phyloP scores from a whole-genome alignment of 2,888 invertebrate genomes.

The Nephrotoma flavescens region DNA sequence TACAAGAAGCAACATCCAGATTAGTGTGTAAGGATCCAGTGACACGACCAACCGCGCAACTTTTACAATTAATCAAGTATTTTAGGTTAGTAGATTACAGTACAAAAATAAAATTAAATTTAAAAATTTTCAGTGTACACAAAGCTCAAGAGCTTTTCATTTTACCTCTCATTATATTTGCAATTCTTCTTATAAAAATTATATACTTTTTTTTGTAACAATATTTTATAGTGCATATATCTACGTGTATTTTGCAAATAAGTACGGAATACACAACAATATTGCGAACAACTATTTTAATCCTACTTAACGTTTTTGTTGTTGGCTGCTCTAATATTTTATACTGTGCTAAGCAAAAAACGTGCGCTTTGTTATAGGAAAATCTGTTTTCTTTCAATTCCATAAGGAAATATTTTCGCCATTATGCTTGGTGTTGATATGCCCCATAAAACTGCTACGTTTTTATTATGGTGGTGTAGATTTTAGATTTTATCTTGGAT shows the following conservation, averaged over 20 bases:
- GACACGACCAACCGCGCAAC: conserved; percentile 79
- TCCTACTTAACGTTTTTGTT: background rate
- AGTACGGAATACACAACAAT: background rate
- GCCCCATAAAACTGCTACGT: background rate
- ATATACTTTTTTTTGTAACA: background rate
- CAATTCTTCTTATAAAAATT: background rate
- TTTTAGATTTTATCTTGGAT: background rate
- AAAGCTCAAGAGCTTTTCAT: background rate
- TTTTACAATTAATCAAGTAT: conserved; percentile 78
- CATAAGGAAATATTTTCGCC: background rate
- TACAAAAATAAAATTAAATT: conserved; percentile 6
- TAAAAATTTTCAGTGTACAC: background rate
- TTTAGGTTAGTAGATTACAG: conserved; percentile 56
- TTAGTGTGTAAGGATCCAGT: conserved; percentile 71
- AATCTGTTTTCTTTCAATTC: background rate
- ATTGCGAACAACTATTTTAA: background rate
- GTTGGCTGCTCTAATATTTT: background rate
- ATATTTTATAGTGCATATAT: background rate
- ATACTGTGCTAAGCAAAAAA: background rate
- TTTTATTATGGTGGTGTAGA: background rate
- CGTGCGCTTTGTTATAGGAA: background rate
- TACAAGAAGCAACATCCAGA: conserved; percentile 78
- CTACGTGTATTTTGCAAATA: background rate
- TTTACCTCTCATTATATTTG: background rate
- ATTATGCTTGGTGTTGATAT: background rate